Evolutionary conservation across 2,113 vertebrate species (phyloP).

Genomic region (Ciconia maguari): DNA sequence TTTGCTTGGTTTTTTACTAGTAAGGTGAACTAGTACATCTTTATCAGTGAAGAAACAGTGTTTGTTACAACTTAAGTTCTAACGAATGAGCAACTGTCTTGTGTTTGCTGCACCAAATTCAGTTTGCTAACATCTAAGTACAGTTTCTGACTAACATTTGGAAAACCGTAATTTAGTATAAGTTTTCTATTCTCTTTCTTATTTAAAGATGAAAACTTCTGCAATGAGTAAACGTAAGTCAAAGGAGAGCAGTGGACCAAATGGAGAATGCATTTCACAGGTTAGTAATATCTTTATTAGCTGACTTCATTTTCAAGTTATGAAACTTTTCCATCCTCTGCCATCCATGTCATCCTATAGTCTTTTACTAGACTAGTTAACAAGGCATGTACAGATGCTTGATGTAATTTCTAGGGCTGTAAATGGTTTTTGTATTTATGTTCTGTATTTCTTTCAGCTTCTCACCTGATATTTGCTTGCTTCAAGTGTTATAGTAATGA

Average conservation of each 20-base stretch:
- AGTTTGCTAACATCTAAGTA: accelerated
- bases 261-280: conserved; percentile 81
- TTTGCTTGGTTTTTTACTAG: not conserved
- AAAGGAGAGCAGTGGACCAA: conserved; percentile 62
- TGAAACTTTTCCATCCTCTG: not conserved
- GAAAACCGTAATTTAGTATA: not conserved
- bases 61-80: not conserved
- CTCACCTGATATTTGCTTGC: not conserved
- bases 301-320: not conserved
- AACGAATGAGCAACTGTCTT: not conserved
- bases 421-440: not conserved
- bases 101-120: no score
- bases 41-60: not conserved
- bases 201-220: not conserved
- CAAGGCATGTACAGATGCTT: not conserved
- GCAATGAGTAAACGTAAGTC: conserved; percentile 82
- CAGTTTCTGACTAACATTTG: not conserved
- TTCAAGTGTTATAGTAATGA: not conserved
- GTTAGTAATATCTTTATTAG: conserved; percentile 65
- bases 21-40: not conserved
- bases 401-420: not conserved
- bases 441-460: not conserved
- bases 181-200: not conserved
- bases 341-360: accelerated
- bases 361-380: not conserved